Conservation (phyloP, 2,113 vertebrate species). For the Brachyhypopomus occidentalis region DNA sequence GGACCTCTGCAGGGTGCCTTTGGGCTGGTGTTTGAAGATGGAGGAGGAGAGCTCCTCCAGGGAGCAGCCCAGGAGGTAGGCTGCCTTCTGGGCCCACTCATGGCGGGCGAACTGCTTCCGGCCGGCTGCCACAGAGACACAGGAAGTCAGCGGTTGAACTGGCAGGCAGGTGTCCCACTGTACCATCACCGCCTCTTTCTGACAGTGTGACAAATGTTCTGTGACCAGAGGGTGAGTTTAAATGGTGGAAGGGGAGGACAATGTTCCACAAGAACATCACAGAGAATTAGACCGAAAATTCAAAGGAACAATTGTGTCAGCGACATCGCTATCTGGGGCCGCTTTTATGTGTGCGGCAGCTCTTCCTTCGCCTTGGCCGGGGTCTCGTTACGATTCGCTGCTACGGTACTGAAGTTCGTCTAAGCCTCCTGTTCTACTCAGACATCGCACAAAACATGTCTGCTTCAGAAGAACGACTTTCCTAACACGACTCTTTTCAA, state of each 20-base stretch:
- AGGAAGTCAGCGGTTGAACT: not conserved
- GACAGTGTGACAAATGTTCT: not conserved
- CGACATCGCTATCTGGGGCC: no score
- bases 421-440: not conserved
- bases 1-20: constrained; percentile 84
- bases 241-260: not conserved
- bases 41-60: constrained; percentile 94
- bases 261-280: no score
- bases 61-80: constrained; percentile 88
- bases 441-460: constrained; percentile 31
- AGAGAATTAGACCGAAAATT: no score
- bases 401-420: no score
- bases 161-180: no score
- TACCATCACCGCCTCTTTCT: not conserved
- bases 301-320: no score
- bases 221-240: not conserved
- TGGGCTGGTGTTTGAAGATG: constrained; percentile 92
- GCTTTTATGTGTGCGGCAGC: no score
- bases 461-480: constrained; percentile 8
- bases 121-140: constrained; percentile 70
- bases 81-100: constrained; percentile 97
- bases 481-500: not conserved
- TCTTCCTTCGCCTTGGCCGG: no score
- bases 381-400: no score
- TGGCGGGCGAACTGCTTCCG: constrained; percentile 93